Conservation (phyloP, 2,113 vertebrate genomes). For the Sceloporus tristichus region DNA sequence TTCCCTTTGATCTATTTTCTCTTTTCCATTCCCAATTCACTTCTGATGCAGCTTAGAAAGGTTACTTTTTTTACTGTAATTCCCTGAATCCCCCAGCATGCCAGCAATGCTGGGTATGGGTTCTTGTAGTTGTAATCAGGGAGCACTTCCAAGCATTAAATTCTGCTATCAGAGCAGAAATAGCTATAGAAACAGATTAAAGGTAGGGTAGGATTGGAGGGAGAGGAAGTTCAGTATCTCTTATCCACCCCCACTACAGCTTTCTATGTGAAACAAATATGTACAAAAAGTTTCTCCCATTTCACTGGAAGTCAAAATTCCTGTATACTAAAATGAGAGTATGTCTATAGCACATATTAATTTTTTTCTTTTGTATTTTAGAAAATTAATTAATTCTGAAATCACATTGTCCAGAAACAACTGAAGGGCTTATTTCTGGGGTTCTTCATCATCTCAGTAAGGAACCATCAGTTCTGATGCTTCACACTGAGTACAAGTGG, state of each 20-base stretch:
- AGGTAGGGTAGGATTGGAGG: neutral
- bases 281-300: neutral
- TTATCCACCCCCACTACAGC: neutral
- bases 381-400: constrained; percentile 50
- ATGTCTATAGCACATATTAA: neutral
- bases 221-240: neutral
- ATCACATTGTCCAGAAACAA: neutral
- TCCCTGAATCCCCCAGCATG: too few relatives aligned
- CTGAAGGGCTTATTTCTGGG: neutral
- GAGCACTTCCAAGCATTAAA: too few relatives aligned
- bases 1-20: neutral
- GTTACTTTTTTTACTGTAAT: too few relatives aligned
- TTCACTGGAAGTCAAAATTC: neutral
- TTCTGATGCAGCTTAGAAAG: too few relatives aligned
- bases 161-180: neutral
- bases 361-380: constrained; percentile 52
- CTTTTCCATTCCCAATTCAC: neutral
- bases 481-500: constrained; percentile 73
- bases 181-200: neutral
- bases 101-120: too few relatives aligned
- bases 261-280: constrained; percentile 11
- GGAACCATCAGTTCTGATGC: constrained; percentile 62
- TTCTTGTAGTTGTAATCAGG: too few relatives aligned
- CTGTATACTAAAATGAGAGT: neutral
- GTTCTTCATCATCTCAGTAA: neutral